Base-by-base conservation (phyloP, 2,797 vertebrate genomes). In the Phyllotis vaccarum region DNA sequence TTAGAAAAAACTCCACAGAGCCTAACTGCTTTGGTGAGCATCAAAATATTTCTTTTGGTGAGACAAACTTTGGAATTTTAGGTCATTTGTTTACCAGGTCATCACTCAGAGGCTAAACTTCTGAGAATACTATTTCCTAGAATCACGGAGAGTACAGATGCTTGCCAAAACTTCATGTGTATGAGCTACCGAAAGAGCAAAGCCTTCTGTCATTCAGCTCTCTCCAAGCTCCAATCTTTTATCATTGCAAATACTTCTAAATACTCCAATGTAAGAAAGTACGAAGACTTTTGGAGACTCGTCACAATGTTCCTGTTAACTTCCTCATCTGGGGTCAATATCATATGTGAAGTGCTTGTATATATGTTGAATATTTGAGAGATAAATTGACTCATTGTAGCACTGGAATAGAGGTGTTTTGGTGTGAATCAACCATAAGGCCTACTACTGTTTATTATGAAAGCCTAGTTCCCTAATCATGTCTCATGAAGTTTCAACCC, bases 211-310 rank as follows among this genome's bases (percentile, higher is more conserved):
- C 86, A 75, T 14, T n/a, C 5, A 9, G 37, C 74, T 80, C 66
- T 21, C 34, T 79, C 24, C 40, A 31, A 49, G 14, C 40, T 82
- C 21, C 40, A 16, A 49, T 11, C 40, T 64, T 75, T 75, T 49
- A 75, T 5, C 27, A 74, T 66, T 22, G 81, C 19, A n/a, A n/a
- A 27, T 66, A 34, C 78, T 85, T 58, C 40, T 66, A 43, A 80
- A 86, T n/a, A 89, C 86, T 89, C 91, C 80, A 83, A 86, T 22
- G 22, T 16, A 78, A 89, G 75, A 72, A 93, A 76, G 54, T 72
- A 22, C 34, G 34, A 82, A 49, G 74, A 58, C 27, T 68, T 92
- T 79, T 9, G 62, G 54, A 52, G 27, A 76, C 54, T 17, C 19
- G 40, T 94, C 54, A 62, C 13, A 93, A 56, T 22, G 14, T 91